Conservation (phyloP, 1,140 invertebrate genomes). For the Solenopsis invicta region DNA sequence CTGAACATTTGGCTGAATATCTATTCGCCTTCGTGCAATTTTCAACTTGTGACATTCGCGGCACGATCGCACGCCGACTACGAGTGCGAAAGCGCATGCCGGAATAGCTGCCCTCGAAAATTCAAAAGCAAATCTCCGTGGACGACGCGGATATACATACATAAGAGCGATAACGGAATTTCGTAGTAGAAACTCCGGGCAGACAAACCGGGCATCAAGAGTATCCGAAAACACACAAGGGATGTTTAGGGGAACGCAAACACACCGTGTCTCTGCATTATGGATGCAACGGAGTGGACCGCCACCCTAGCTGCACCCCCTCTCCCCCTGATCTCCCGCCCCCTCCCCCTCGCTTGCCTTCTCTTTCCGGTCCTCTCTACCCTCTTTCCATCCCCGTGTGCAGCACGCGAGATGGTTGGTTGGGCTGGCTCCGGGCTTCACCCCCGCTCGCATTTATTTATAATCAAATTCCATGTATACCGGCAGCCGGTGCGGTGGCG, state of each 20-base stretch:
- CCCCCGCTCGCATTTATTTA: constrained; percentile 85
- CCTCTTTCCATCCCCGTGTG: constrained; percentile 69
- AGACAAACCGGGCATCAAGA: constrained; percentile 83
- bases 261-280: constrained; percentile 84
- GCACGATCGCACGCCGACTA: constrained; percentile 20
- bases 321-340: constrained; percentile 38
- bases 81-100: constrained; percentile 30
- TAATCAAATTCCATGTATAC: constrained; percentile 87
- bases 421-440: constrained; percentile 63
- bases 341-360: constrained; percentile 59
- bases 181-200: constrained; percentile 68
- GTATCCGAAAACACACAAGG: constrained; percentile 80
- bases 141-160: constrained; percentile 40
- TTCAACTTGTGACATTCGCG: constrained; percentile 25
- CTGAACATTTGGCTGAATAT: constrained; percentile 2
- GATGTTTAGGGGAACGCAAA: constrained; percentile 84
- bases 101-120: constrained; percentile 45
- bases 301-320: constrained; percentile 61
- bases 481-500: constrained; percentile 79
- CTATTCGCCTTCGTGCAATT: constrained; percentile 1
- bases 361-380: constrained; percentile 53
- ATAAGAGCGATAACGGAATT: constrained; percentile 69
- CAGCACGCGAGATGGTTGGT: constrained; percentile 75
- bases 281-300: constrained; percentile 85
- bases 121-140: constrained; percentile 69